phyloP scores from a whole-genome alignment of 2,113 vertebrate species.

The Pterocles burchelli region DNA sequence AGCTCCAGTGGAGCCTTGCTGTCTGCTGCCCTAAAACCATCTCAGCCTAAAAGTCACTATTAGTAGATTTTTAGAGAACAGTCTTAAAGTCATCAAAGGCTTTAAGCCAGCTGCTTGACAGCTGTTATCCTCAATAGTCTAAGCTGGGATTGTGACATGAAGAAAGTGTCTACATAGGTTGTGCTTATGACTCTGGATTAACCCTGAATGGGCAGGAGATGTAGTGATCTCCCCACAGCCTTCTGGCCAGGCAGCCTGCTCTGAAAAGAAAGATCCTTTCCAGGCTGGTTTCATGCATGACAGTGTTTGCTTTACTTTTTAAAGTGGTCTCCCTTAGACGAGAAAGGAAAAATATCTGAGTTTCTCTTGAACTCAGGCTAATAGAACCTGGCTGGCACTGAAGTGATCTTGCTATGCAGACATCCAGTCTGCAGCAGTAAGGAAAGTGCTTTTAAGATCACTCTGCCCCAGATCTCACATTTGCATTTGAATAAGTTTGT shows the following conservation, averaged over 20 bases:
- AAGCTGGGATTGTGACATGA: neutral
- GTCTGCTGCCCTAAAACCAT: neutral
- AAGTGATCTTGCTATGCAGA: neutral
- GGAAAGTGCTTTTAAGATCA: neutral
- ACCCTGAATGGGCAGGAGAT: neutral
- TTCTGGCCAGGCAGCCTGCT: neutral
- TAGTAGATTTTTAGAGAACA: neutral
- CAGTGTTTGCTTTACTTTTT: neutral
- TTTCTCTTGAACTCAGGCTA: neutral
- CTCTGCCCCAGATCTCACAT: neutral
- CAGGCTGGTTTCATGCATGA: neutral
- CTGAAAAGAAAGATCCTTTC: neutral
- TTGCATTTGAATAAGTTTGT: constrained; percentile 48
- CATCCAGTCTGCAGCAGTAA: neutral
- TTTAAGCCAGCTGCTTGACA: neutral
- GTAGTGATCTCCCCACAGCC: neutral
- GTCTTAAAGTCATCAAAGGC: neutral
- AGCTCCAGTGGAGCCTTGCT: neutral
- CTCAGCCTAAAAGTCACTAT: neutral
- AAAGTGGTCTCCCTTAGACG: neutral
- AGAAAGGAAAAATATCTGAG: neutral
- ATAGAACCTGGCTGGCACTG: neutral
- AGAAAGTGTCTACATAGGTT: neutral
- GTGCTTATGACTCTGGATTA: neutral
- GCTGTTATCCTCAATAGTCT: neutral